Evolutionary conservation across 2,888 invertebrate species (phyloP).

Genomic region (Phyllotreta striolata): DNA sequence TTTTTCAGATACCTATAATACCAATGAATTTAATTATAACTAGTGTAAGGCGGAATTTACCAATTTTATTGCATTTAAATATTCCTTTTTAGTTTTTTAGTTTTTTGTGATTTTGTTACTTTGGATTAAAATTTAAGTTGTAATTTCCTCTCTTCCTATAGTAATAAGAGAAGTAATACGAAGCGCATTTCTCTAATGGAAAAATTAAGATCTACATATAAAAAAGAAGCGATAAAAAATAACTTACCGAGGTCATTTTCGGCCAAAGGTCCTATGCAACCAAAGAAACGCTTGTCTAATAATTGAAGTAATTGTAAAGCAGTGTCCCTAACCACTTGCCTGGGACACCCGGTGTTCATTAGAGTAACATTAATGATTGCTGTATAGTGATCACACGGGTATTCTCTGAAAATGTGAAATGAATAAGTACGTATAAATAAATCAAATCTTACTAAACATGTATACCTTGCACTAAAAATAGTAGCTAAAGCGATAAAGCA

Average conservation of each 20-base stretch:
- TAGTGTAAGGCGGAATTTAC: too few species aligned
- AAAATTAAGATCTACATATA: not conserved
- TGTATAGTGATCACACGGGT: constrained; percentile 97
- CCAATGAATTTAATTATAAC: too few species aligned
- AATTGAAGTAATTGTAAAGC: constrained; percentile 93
- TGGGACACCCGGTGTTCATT: constrained; percentile 94
- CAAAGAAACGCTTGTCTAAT: constrained; percentile 95
- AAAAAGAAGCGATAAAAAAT: too few species aligned
- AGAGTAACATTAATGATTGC: constrained; percentile 97
- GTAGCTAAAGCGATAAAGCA: constrained; percentile 96
- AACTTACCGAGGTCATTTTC: constrained; percentile 75
- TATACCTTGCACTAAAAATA: constrained; percentile 92
- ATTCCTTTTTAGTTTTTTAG: too few species aligned
- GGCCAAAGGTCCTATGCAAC: constrained; percentile 76
- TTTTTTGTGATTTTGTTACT: too few species aligned
- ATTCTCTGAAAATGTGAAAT: constrained; percentile 83
- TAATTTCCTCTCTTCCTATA: too few species aligned
- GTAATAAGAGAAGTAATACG: too few species aligned
- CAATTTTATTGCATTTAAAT: too few species aligned
- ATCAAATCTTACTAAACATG: not conserved
- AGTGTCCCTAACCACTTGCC: constrained; percentile 90
- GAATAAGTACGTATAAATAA: constrained; percentile 19
- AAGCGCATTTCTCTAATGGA: too few species aligned
- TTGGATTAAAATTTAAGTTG: too few species aligned
- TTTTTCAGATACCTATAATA: too few species aligned